A percentile compares a stretch with the other conserved stretches of the same genome.
phyloP scores from a whole-genome alignment of 2,888 invertebrate genomes.

The Hyposoter didymator region DNA sequence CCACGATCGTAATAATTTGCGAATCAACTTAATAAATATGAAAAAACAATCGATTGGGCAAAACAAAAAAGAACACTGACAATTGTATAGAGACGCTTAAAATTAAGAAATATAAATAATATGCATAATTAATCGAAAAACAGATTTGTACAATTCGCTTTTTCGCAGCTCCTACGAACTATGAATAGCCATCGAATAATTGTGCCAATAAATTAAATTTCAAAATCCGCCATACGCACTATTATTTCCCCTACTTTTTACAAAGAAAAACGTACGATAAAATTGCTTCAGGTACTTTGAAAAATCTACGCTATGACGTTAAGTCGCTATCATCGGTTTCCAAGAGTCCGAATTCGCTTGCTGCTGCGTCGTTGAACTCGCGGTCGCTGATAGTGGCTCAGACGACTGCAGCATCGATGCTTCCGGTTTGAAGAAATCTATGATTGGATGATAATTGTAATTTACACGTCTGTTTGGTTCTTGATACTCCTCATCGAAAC shows the following conservation, averaged over 20 bases:
- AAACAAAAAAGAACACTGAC: no score
- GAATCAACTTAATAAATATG: neutral
- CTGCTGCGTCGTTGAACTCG: conserved; percentile 65
- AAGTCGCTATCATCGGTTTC: conserved; percentile 81
- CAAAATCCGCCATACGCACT: neutral
- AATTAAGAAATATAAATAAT: neutral
- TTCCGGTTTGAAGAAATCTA: conserved; percentile 89
- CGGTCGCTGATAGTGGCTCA: conserved; percentile 65
- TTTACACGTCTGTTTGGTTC: conserved; percentile 87
- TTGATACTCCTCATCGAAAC: conserved; percentile 81
- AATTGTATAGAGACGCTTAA: conserved; percentile 28
- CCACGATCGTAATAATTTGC: neutral
- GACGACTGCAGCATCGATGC: conserved; percentile 81
- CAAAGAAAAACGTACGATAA: conserved; percentile 40
- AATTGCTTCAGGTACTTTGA: conserved; percentile 76
- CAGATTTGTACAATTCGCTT: conserved; percentile 31
- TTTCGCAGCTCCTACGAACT: conserved; percentile 1
- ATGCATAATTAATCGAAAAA: conserved; percentile 10
- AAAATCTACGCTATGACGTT: conserved; percentile 60
- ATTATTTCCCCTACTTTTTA: conserved; percentile 57
- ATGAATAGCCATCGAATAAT: conserved; percentile 36
- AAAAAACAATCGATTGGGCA: neutral
- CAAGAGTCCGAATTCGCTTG: conserved; percentile 73
- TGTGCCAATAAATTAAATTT: conserved; percentile 44
- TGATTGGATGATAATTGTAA: conserved; percentile 93